Conservation (phyloP, 2,797 vertebrate species). For the Sebastes oblongus region DNA sequence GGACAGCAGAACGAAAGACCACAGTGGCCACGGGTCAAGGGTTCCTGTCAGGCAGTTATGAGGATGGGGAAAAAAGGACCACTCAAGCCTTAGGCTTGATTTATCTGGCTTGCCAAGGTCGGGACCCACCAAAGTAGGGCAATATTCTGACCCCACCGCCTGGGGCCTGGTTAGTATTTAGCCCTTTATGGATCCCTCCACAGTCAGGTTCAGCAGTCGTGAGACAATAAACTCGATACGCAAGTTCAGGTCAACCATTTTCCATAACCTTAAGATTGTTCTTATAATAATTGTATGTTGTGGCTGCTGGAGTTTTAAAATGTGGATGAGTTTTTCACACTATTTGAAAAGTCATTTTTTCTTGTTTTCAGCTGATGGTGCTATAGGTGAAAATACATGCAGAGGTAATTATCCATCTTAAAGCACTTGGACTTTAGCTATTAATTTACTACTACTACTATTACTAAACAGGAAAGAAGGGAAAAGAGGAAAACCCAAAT, state of each 20-base stretch:
- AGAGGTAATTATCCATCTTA: background rate
- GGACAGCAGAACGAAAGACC: constrained; percentile 63
- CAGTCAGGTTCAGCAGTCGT: constrained; percentile 28
- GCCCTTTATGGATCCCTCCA: constrained; percentile 42
- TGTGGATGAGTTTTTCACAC: background rate
- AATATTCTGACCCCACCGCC: constrained; percentile 58
- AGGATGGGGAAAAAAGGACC: constrained; percentile 55
- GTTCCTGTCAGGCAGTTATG: constrained; percentile 62
- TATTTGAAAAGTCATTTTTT: background rate
- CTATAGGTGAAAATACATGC: background rate
- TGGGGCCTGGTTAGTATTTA: constrained; percentile 55
- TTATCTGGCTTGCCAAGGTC: constrained; percentile 72
- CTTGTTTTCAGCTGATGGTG: background rate
- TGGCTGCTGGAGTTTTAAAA: constrained; percentile 6
- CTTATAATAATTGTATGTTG: background rate
- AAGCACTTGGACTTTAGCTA: background rate
- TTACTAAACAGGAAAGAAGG: background rate
- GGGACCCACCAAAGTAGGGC: constrained; percentile 50
- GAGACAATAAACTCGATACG: constrained; percentile 35
- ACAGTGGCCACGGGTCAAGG: constrained; percentile 57
- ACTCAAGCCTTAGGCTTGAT: constrained; percentile 71
- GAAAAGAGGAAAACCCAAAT: background rate
- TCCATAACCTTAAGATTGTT: constrained; percentile 30
- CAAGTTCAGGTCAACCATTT: constrained; percentile 45
- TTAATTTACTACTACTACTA: background rate